A percentile compares a stretch with the other conserved stretches of the same genome.
Conservation (phyloP, 2,797 vertebrate genomes). For the Epinephelus coioides region DNA sequence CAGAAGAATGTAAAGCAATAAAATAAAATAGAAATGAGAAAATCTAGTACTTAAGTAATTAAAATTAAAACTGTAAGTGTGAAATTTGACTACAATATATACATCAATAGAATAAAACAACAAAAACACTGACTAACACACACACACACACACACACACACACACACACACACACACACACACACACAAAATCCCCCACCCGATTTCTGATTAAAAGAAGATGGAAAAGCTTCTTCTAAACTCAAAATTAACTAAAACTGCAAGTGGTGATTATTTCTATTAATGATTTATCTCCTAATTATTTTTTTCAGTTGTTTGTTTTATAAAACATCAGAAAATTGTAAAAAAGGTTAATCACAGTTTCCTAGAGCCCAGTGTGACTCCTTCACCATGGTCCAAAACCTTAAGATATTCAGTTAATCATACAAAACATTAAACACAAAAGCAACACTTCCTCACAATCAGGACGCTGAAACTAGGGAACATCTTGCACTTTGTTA, state of each 20-base stretch:
- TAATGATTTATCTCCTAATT: background rate
- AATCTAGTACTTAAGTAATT: no score
- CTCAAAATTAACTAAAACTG: background rate
- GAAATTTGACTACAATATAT: no score
- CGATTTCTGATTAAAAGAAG: background rate
- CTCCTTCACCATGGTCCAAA: background rate
- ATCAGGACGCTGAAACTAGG: background rate
- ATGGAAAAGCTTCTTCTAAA: background rate
- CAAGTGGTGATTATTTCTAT: background rate
- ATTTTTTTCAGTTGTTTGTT: no score
- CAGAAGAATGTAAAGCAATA: no score
- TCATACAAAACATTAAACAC: background rate
- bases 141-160: background rate
- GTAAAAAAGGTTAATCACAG: no score
- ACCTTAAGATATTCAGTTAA: background rate
- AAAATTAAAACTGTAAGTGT: no score
- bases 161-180: background rate
- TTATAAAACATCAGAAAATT: no score
- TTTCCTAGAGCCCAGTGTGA: background rate
- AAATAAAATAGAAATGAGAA: no score
- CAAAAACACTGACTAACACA: background rate
- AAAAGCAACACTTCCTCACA: background rate
- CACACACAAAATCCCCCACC: no score
- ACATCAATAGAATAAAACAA: no score
- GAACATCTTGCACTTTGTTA: background rate